Percentiles rank a stretch among this genome's conserved stretches.
Conservation (phyloP, 2,113 vertebrate genomes). For the Nothobranchius kuhntae region DNA sequence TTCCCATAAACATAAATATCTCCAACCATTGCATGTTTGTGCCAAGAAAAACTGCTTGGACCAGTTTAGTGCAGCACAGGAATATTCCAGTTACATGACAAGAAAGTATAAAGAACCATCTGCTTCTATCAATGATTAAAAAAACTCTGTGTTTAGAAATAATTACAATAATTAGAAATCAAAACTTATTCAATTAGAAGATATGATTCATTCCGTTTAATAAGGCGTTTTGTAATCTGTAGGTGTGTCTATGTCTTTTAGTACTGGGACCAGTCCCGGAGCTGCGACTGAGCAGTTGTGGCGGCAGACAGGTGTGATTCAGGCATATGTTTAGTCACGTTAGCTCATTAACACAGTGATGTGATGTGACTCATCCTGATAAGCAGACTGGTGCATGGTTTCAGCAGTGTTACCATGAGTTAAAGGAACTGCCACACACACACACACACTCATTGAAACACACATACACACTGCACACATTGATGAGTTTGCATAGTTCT, state of each 20-base stretch:
- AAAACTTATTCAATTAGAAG: conserved; percentile 24
- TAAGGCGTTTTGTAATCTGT: conserved; percentile 48
- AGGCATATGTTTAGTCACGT: conserved; percentile 49
- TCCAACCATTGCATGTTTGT: background rate
- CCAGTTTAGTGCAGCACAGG: background rate
- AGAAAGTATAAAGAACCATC: background rate
- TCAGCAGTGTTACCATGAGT: conserved; percentile 24
- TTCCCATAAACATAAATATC: background rate
- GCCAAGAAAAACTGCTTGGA: background rate
- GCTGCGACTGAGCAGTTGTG: conserved; percentile 18
- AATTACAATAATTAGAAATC: background rate
- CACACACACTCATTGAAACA: too few species aligned
- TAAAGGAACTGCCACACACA: conserved; percentile 26
- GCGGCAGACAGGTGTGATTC: conserved; percentile 44
- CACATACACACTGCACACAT: too few species aligned
- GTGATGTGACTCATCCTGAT: conserved; percentile 51
- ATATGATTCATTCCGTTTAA: conserved; percentile 47
- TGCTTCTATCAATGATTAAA: background rate
- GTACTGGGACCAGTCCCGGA: conserved; percentile 5
- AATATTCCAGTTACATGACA: background rate
- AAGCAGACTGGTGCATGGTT: conserved; percentile 13
- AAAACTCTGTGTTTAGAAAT: background rate
- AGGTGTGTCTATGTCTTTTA: conserved; percentile 50
- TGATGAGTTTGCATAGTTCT: too few species aligned
- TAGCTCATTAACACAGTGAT: conserved; percentile 29